Evolutionary conservation across 2,888 invertebrate species (phyloP), one percentile per base, ranked within the genome.

Genomic region (Drosophila paranaensis): DNA sequence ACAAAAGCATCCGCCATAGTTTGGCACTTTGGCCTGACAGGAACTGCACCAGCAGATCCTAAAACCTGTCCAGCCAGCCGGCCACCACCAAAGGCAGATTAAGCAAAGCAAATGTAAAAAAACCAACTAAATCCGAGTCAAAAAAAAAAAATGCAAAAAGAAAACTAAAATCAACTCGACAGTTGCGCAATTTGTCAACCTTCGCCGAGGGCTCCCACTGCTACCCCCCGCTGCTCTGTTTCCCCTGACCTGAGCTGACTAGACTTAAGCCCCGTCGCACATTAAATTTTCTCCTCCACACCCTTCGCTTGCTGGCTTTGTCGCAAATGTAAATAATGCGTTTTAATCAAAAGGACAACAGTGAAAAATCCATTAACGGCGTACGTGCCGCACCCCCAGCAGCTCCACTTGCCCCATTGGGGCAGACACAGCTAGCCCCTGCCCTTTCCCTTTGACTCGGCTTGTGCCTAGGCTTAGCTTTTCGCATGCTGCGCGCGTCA

Each of bases 371-470:
- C 87, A 88, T 89, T 83, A 89, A 81, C 53, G 40, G 40, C 35
- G 71, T 77, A 93, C 96, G 96, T 42, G 96, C 95, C 45, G 95
- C 94, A 70, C 42, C 42, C 68, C 48, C 40, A 67, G 27, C n/a
- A 54, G 35, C 66, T 45, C 74, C 56, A 37, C 25, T 43, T 61
- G 51, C 45, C 55, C 60, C 68, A 14, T 35, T 61, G 11, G 35
- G 51, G 20, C 20, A 20, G 50, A 37, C 9, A 42, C 45, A 35
- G 13, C 33, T 39, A 14, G 6, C 37, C 90, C 63, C 27, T 27
- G 6, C 27, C 27, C 30, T 6, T 3, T 11, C 8, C 27, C 40
- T 1, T 8, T 13, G n/a, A 14, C 25, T 14, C 9, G n/a, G 16
- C 46, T n/a, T 43, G 45, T 43, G 54, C 42, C 43, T 46, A 60